Base-by-base conservation (phyloP, 2,113 vertebrate species). In the Patagioenas fasciata region DNA sequence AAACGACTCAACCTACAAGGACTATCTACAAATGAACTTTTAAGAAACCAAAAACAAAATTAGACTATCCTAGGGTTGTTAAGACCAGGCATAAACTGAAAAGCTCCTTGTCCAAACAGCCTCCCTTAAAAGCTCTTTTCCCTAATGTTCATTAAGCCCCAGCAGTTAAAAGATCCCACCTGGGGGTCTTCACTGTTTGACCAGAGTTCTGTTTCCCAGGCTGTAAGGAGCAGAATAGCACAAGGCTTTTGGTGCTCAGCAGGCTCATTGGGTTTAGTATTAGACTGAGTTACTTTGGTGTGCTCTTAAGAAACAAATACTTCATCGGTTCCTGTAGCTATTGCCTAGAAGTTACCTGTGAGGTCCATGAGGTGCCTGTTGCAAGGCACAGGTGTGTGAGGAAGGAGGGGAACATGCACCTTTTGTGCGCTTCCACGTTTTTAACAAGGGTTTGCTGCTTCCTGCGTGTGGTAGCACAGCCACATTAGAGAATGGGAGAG, bases 381-480 rank as follows among this genome's bases (percentile, higher is more conserved):
- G 34, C 21, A 66, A 80, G 73, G 34, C 34, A 13, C 1, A 50
- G 26, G 16, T 48, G 28, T 24, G 5, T 25, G 67, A 81, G 48
- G 73, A 80, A 88, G n/a, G 24, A 65, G 21, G 9, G 12, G 64
- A 86, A 70, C 4, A 1, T 42, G n/a, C 70, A 58, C 24, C 0
- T 0, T 24, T 31, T 47, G 42, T 32, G 17, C 23, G 80, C 16
- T 80, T 75, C 26, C 26, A 24, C 19, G 0, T 57, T 6, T 34
- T 29, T 72, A 60, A 32, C 10, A 4, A 12, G 9, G 23, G 36
- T 18, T 26, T 80, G 60, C 64, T 89, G 31, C 42, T 84, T 84
- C 42, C 16, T 79, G 12, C 7, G 3, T 0, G 0, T 11, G 9
- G 34, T 58, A 65, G 24, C 40, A 29, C 3, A 4, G 44, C 50